Evolutionary conservation across 2,888 invertebrate species (phyloP).

Genomic region (Ommatoiulus sabulosus): DNA sequence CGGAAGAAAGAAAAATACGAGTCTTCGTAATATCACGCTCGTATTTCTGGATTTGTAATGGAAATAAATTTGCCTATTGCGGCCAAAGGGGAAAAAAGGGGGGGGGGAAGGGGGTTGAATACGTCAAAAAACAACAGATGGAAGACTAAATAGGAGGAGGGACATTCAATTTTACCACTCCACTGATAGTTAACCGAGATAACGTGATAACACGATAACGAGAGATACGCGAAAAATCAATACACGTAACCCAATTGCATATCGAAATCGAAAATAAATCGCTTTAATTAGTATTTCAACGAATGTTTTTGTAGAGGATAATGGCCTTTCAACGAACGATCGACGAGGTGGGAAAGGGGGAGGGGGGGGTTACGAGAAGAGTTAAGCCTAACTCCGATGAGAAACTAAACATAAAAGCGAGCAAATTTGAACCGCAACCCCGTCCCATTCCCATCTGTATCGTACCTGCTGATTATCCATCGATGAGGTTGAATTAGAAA

Average conservation of each 20-base stretch:
- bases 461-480: constrained; percentile 39
- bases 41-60: neutral
- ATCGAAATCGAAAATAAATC: neutral
- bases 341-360: too few species aligned
- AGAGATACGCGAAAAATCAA: neutral
- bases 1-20: neutral
- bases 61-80: neutral
- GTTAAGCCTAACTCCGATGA: neutral
- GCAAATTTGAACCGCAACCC: neutral
- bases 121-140: neutral
- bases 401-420: neutral
- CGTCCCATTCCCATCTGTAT: neutral
- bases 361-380: neutral
- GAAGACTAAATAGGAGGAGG: neutral
- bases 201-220: neutral
- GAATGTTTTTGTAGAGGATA: neutral
- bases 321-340: neutral
- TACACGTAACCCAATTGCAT: neutral
- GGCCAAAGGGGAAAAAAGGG: neutral
- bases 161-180: neutral
- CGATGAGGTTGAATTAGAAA: neutral
- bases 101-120: neutral
- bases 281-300: neutral
- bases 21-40: constrained; percentile 19
- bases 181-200: neutral